A percentile compares a stretch with the other conserved stretches of the same genome.
Evolutionary conservation across 2,797 vertebrate species (phyloP).

Genomic region (Coracias cyanogaster): DNA sequence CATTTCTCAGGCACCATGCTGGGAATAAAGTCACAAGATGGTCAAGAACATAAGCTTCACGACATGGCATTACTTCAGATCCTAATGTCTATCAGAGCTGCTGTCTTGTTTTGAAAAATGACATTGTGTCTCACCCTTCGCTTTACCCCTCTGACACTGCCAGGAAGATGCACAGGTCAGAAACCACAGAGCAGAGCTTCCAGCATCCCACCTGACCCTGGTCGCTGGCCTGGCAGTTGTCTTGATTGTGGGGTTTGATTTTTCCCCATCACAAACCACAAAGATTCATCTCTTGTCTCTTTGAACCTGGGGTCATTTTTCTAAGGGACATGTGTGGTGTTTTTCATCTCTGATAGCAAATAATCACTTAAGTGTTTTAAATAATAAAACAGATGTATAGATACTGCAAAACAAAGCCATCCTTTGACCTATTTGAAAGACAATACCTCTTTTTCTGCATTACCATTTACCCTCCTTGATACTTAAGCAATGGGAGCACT

Average conservation of each 20-base stretch:
- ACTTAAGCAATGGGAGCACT: rapidly evolving
- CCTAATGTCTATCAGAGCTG: background rate
- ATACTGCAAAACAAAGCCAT: background rate
- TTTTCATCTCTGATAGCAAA: background rate
- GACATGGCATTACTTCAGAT: rapidly evolving
- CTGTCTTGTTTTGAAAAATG: background rate
- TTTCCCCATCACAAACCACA: rapidly evolving
- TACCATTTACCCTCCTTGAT: rapidly evolving
- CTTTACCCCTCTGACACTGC: background rate
- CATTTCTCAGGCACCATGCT: constrained; percentile 98
- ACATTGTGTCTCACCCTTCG: background rate
- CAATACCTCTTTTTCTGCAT: rapidly evolving
- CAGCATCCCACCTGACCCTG: background rate
- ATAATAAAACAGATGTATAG: background rate
- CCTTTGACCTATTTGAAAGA: background rate
- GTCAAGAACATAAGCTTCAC: background rate
- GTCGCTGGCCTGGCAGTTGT: background rate
- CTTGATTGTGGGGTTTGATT: background rate
- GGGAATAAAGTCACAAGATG: background rate
- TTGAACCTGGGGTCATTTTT: background rate
- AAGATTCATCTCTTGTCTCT: background rate
- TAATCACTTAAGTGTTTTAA: background rate
- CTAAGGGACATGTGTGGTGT: background rate
- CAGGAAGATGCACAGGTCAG: rapidly evolving
- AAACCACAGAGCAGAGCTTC: background rate